Evolutionary conservation across 2,113 vertebrate genomes (phyloP).

Genomic region (Emydocephalus ijimae): DNA sequence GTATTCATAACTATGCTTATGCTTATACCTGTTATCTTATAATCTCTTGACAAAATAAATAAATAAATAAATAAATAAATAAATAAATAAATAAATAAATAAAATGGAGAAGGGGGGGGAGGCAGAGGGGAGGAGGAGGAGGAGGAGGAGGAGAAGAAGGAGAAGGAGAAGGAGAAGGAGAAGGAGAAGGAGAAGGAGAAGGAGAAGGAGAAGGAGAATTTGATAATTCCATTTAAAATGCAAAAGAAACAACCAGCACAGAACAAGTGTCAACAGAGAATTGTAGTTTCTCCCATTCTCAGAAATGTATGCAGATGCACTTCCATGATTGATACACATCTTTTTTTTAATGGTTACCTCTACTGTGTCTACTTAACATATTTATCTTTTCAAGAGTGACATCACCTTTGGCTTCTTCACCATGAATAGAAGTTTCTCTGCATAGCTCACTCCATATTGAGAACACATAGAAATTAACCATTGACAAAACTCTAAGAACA

Average conservation of each 20-base stretch:
- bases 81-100: too few relatives aligned
- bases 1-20: too few relatives aligned
- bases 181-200: too few relatives aligned
- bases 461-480: neutral
- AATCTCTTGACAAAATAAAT: too few relatives aligned
- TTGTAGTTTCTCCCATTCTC: neutral
- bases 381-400: neutral
- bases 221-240: neutral
- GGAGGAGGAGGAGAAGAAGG: too few relatives aligned
- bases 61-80: too few relatives aligned
- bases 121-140: too few relatives aligned
- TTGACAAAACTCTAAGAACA: neutral
- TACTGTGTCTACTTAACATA: neutral
- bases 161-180: too few relatives aligned
- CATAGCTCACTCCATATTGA: neutral
- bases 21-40: too few relatives aligned
- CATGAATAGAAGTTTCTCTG: neutral
- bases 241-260: neutral
- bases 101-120: too few relatives aligned
- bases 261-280: neutral
- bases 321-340: neutral
- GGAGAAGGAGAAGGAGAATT: too few relatives aligned
- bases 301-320: neutral
- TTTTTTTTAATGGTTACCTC: neutral
- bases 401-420: neutral